Conservation (phyloP, 1,140 invertebrate genomes). For the Trinorchestia longiramus region DNA sequence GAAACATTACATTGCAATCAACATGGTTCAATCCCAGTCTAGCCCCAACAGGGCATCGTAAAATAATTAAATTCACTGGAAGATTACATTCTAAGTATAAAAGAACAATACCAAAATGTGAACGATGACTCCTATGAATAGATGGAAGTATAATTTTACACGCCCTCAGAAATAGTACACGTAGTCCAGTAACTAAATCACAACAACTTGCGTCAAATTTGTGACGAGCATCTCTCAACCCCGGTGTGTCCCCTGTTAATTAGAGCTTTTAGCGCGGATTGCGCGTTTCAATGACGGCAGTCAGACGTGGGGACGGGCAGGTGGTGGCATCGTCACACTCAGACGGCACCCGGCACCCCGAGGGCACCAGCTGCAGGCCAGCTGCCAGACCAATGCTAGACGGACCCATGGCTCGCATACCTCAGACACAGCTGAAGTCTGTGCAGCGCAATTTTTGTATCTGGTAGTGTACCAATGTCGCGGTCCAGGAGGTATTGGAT, state of each 20-base stretch:
- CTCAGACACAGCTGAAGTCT: conserved; percentile 14
- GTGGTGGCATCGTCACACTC: background rate
- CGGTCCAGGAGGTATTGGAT: no score
- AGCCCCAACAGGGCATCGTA: background rate
- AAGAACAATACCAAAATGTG: background rate
- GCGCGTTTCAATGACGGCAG: background rate
- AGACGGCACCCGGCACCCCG: conserved; percentile 29
- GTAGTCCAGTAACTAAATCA: background rate
- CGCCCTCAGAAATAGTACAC: background rate
- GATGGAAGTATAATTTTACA: background rate
- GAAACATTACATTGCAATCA: background rate
- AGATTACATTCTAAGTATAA: background rate
- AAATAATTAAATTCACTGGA: background rate
- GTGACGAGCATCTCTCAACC: background rate
- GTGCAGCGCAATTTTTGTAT: background rate
- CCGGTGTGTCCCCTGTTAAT: background rate
- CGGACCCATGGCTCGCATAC: conserved; percentile 21
- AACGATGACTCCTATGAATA: background rate
- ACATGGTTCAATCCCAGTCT: background rate
- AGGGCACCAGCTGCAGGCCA: conserved; percentile 50
- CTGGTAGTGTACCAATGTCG: background rate
- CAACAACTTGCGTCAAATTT: background rate
- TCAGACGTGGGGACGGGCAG: background rate
- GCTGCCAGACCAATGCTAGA: conserved; percentile 22
- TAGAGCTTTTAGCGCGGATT: background rate